Base-by-base conservation (phyloP, 2,888 invertebrate genomes). In the Drosophila pegasa region DNA sequence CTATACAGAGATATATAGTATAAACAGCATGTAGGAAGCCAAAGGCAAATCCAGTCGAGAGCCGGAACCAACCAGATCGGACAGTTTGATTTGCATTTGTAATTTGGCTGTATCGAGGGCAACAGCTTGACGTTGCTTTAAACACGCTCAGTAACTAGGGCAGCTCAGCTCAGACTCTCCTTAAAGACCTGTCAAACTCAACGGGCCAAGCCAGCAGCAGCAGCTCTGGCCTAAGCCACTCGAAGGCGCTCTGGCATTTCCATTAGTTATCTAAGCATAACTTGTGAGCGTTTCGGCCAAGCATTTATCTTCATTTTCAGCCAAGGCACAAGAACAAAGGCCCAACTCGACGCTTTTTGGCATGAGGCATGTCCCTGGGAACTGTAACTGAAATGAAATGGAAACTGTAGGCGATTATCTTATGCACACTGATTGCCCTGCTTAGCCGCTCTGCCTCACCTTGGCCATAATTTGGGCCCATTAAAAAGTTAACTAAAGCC, bases 31-130 rank as follows among this genome's bases (percentile, higher is more conserved):
- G 20, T 3, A 10, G 41, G 8, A 41, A 25, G 68, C 25, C 48
- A 56, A 68, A 38, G 69, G 57, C 48, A 41, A 63, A 41, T 66
- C 35, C 37, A 25, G 66, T 68, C 37, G 43, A 45, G 69, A 27
- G 27, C 37, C 58, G 69, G 69, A 67, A 67, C 33, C 51, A 38
- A 45, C 33, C 76, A 59, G 51, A 78, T 78, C 68, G 78, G 58
- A 78, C 78, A 75, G 58, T 77, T 67, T 75, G 78, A 75, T 75
- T 75, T 74, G 78, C 78, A 78, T 75, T 78, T 73, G 61, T 56
- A 78, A 63, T 63, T 62, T 78, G 40, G 50, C 33, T 51, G n/a
- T 45, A 43, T 58, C 58, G 55, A 33, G 55, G 62, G 29, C 62
- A 75, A 68, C 50, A 63, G 75, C 63, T 75, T 78, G 68, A 52